These are phyloP conservation scores for Odontomachus brunneus DNA, from an alignment of 1,140 invertebrate species.

Conservation along the genomic window DNA sequence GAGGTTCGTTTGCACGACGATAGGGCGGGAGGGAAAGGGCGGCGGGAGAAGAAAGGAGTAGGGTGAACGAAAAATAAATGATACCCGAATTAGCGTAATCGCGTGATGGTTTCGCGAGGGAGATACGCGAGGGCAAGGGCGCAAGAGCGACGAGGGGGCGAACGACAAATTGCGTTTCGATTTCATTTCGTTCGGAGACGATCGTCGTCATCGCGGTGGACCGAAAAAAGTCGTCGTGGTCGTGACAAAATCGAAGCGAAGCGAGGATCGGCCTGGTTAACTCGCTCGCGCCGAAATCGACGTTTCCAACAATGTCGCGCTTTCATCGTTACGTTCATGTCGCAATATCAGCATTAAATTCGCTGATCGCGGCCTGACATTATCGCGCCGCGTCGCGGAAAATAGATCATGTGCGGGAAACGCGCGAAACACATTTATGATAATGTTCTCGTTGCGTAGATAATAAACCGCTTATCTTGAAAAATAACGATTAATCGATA, in stretches of 20 bases:
- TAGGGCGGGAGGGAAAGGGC: slow-evolving; percentile 58
- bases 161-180: slow-evolving; percentile 84
- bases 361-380: slow-evolving; percentile 21
- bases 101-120: slow-evolving; percentile 83
- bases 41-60: slow-evolving; percentile 75
- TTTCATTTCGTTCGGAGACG: slow-evolving; percentile 83
- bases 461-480: slow-evolving; percentile 21
- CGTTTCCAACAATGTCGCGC: background rate
- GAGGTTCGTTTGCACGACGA: slow-evolving; percentile 70
- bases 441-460: slow-evolving; percentile 15
- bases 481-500: slow-evolving; percentile 1
- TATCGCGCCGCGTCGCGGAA: slow-evolving; percentile 4
- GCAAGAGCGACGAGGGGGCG: slow-evolving; percentile 69
- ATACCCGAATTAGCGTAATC: slow-evolving; percentile 85
- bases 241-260: slow-evolving; percentile 2
- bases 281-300: background rate
- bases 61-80: slow-evolving; percentile 85
- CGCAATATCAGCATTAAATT: slow-evolving; percentile 36
- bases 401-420: slow-evolving; percentile 19
- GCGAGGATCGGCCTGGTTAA: background rate
- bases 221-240: slow-evolving; percentile 11
- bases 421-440: slow-evolving; percentile 14
- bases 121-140: slow-evolving; percentile 72
- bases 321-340: background rate
- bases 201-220: slow-evolving; percentile 59